Percentiles rank a stretch among this genome's conserved stretches.
These are phyloP conservation scores for Crocuta crocuta DNA, from an alignment of 2,113 vertebrate genomes.

Conservation along the genomic window DNA sequence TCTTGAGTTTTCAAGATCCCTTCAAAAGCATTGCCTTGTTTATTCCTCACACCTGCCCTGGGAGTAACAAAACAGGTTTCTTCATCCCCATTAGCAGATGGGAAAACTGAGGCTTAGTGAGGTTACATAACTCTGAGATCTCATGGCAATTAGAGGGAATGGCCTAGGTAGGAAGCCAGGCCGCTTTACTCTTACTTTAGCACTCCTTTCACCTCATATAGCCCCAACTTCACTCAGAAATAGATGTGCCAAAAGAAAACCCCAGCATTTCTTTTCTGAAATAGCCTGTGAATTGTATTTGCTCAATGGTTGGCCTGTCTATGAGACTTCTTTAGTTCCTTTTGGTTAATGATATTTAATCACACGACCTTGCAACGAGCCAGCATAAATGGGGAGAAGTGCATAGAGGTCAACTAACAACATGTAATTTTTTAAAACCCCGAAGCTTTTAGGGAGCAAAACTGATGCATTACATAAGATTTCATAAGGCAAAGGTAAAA, in stretches of 20 bases:
- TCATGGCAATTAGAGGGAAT: not conserved
- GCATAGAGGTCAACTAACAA: slow-evolving; percentile 55
- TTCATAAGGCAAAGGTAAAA: slow-evolving; percentile 67
- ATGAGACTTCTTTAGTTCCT: slow-evolving; percentile 45
- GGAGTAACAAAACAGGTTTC: too few relatives aligned
- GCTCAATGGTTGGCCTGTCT: slow-evolving; percentile 55
- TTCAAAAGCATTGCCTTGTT: not conserved
- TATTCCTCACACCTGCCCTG: not conserved
- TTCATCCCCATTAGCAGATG: not conserved
- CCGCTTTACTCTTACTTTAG: not conserved
- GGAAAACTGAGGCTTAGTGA: not conserved
- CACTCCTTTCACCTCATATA: not conserved
- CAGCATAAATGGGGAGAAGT: slow-evolving; percentile 41
- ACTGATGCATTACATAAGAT: slow-evolving; percentile 47
- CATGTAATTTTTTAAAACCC: slow-evolving; percentile 59
- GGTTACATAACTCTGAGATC: not conserved
- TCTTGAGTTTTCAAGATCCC: not conserved
- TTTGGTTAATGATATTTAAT: slow-evolving; percentile 72
- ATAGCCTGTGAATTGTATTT: not conserved
- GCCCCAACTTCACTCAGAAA: not conserved
- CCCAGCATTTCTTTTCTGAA: not conserved
- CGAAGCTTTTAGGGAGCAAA: slow-evolving; percentile 50
- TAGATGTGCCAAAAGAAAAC: not conserved
- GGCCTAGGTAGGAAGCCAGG: not conserved
- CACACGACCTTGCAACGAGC: not conserved